Percentiles rank a stretch among this genome's conserved stretches.
Conservation (phyloP, 2,888 invertebrate species). For the Nomada hirtipes region DNA sequence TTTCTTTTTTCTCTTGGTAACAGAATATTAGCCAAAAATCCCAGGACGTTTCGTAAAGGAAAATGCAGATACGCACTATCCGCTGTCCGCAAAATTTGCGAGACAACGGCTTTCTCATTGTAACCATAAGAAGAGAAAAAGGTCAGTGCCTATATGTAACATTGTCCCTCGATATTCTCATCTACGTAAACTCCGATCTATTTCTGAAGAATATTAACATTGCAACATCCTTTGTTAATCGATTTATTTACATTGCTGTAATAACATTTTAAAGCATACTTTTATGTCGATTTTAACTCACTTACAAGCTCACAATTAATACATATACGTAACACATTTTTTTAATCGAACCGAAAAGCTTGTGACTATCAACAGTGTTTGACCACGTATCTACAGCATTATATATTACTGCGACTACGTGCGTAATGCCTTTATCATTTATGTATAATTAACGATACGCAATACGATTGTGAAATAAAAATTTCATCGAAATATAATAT, state of each 20-base stretch:
- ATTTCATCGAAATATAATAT: conserved; percentile 6
- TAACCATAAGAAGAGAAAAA: background rate
- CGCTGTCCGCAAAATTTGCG: background rate
- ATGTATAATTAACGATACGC: conserved; percentile 11
- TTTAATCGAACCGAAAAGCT: conserved; percentile 52
- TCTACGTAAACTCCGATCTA: background rate
- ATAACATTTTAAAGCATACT: conserved; percentile 75
- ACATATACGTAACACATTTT: conserved; percentile 59
- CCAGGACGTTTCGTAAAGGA: background rate
- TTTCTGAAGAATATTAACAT: conserved; percentile 33
- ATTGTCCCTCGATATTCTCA: background rate
- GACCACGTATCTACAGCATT: conserved; percentile 50
- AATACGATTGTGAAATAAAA: conserved; percentile 31
- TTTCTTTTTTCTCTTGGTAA: too few relatives aligned
- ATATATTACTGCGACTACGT: conserved; percentile 42
- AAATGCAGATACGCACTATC: background rate
- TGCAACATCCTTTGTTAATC: conserved; percentile 66
- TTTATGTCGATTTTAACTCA: conserved; percentile 66
- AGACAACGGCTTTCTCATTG: background rate
- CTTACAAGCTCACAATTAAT: conserved; percentile 72
- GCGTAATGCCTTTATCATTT: conserved; percentile 27
- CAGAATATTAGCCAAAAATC: background rate
- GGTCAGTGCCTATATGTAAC: background rate
- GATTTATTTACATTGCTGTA: conserved; percentile 76
- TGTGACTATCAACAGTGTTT: conserved; percentile 46